A percentile compares a stretch with the other conserved stretches of the same genome.
Evolutionary conservation across 2,888 invertebrate species (phyloP).

Genomic region (Netelia inedita): DNA sequence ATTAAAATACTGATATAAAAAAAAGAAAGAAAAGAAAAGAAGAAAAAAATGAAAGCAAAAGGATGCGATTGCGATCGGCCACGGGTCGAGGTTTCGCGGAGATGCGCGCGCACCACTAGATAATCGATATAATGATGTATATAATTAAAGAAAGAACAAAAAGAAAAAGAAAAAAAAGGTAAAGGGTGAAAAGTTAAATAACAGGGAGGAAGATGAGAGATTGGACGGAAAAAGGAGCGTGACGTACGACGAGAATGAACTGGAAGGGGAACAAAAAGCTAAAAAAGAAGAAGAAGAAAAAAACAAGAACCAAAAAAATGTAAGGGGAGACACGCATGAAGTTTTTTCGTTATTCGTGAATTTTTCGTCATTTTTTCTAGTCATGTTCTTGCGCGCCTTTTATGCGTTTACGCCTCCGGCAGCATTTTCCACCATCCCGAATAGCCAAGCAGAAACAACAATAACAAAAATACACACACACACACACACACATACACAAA

Average conservation of each 20-base stretch:
- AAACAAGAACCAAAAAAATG: slow-evolving; percentile 23
- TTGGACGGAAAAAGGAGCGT: not conserved
- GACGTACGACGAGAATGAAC: slow-evolving; percentile 29
- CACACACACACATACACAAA: not conserved
- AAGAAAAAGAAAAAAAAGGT: slow-evolving; percentile 23
- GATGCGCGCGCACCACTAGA: slow-evolving; percentile 61
- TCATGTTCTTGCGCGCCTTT: slow-evolving; percentile 62
- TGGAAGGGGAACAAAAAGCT: slow-evolving; percentile 50
- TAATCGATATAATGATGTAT: slow-evolving; percentile 67
- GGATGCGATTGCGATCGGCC: slow-evolving; percentile 53
- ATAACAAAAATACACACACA: too few species aligned
- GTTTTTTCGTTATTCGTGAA: slow-evolving; percentile 51
- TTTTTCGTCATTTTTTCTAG: slow-evolving; percentile 60
- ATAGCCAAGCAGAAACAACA: slow-evolving; percentile 1
- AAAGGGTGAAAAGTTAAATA: slow-evolving; percentile 43
- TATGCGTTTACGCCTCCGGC: slow-evolving; percentile 61
- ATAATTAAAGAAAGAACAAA: slow-evolving; percentile 49
- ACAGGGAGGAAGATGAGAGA: not conserved
- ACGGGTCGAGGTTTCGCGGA: slow-evolving; percentile 58
- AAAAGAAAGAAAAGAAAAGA: slow-evolving; percentile 8
- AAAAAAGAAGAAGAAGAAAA: slow-evolving; percentile 24
- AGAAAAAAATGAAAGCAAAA: not conserved
- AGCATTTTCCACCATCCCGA: slow-evolving; percentile 38
- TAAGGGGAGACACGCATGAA: slow-evolving; percentile 5
- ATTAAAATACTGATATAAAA: slow-evolving; percentile 8